These are phyloP conservation scores for Tachina lurida DNA, from an alignment of 2,888 invertebrate genomes.

Conservation along the genomic window DNA sequence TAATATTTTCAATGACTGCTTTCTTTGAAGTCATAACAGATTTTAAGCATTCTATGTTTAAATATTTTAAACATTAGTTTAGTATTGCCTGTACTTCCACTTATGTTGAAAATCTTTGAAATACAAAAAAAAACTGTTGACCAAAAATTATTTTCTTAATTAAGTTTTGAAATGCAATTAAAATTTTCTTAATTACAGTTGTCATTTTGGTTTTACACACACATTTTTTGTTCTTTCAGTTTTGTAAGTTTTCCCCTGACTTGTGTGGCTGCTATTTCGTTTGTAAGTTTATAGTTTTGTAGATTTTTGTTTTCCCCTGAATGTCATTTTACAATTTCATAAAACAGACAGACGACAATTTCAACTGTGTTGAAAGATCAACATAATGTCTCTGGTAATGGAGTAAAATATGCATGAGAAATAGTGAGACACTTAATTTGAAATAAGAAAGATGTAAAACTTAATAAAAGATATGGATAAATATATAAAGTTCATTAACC, in stretches of 20 bases:
- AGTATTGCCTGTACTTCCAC: too few species aligned
- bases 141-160: constrained; percentile 50
- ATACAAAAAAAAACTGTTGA: too few species aligned
- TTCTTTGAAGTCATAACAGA: too few species aligned
- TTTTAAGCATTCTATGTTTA: too few species aligned
- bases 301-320: constrained; percentile 1
- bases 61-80: too few species aligned
- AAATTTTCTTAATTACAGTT: constrained; percentile 69
- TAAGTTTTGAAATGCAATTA: constrained; percentile 71
- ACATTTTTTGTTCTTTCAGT: background rate
- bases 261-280: background rate
- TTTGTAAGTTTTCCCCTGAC: background rate
- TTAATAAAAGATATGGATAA: too few species aligned
- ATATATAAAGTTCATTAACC: too few species aligned
- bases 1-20: too few species aligned
- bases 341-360: constrained; percentile 17
- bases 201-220: constrained; percentile 60
- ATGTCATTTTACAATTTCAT: constrained; percentile 21
- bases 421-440: background rate
- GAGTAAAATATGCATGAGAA: background rate
- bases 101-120: too few species aligned
- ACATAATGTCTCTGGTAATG: background rate
- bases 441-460: background rate
- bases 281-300: background rate
- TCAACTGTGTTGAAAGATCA: constrained; percentile 49